phyloP scores from a whole-genome alignment of 2,113 vertebrate species.

The Platysternon megacephalum region DNA sequence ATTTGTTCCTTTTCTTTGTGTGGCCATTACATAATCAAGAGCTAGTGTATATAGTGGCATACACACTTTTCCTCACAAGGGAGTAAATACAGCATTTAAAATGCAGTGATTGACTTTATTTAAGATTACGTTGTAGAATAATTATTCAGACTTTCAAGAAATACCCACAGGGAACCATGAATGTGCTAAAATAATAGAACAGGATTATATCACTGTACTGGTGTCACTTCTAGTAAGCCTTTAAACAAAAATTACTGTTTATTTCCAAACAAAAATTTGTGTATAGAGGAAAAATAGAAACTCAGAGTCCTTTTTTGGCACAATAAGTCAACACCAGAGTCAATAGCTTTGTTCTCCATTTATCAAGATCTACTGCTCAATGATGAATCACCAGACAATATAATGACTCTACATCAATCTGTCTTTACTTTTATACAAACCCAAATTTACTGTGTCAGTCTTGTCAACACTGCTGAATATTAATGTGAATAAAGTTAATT shows the following conservation, averaged over 20 bases:
- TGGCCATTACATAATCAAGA: neutral
- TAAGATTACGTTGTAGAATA: conserved; percentile 29
- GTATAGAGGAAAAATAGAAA: conserved; percentile 75
- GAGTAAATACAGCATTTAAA: conserved; percentile 49
- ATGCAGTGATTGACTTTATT: conserved; percentile 52
- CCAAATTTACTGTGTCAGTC: conserved; percentile 84
- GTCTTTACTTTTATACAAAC: conserved; percentile 85
- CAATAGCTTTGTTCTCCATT: conserved; percentile 82
- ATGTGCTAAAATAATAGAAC: conserved; percentile 43
- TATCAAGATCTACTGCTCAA: conserved; percentile 74
- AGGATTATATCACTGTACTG: conserved; percentile 44
- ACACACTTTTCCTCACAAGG: conserved; percentile 21
- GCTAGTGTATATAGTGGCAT: neutral
- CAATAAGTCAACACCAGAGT: conserved; percentile 78
- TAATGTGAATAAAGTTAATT: conserved; percentile 91
- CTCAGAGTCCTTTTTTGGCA: conserved; percentile 74
- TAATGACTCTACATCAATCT: conserved; percentile 83
- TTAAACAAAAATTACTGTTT: conserved; percentile 83
- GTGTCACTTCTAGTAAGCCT: conserved; percentile 62
- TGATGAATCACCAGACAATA: conserved; percentile 80
- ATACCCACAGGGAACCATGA: conserved; percentile 36
- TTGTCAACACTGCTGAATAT: conserved; percentile 87
- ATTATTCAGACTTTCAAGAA: conserved; percentile 60
- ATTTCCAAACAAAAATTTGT: conserved; percentile 79
- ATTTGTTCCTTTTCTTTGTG: conserved; percentile 29